These are phyloP conservation scores for Epinotia nisella DNA, from an alignment of 2,888 invertebrate species.

Conservation along the genomic window DNA sequence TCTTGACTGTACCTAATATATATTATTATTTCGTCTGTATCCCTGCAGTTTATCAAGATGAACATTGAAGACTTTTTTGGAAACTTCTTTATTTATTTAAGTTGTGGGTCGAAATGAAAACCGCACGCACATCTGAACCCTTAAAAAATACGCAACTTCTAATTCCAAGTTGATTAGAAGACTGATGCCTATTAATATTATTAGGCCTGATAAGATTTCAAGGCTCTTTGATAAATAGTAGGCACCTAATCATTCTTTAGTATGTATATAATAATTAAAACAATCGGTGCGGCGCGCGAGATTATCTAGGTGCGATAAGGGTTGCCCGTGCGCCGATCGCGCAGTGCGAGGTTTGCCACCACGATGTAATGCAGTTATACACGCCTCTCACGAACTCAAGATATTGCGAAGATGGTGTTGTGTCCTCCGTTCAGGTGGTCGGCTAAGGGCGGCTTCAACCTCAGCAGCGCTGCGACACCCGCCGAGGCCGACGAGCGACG, in stretches of 20 bases:
- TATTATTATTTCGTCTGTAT: too few relatives aligned
- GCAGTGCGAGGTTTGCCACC: conserved; percentile 64
- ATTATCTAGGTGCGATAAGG: conserved; percentile 79
- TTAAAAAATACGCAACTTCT: conserved; percentile 41
- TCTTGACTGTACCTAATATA: too few relatives aligned
- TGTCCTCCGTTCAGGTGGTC: conserved; percentile 78
- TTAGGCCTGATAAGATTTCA: conserved; percentile 79
- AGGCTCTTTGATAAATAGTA: conserved; percentile 73
- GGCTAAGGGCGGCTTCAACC: conserved; percentile 72
- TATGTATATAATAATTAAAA: conserved; percentile 81
- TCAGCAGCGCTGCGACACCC: conserved; percentile 57
- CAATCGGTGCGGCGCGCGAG: conserved; percentile 78
- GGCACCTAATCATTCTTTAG: conserved; percentile 69
- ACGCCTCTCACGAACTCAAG: conserved; percentile 40
- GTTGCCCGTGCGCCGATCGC: conserved; percentile 64
- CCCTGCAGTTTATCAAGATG: too few relatives aligned
- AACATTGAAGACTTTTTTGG: too few relatives aligned
- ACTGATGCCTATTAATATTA: conserved; percentile 62
- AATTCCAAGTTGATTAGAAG: conserved; percentile 65
- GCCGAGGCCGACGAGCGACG: conserved; percentile 55
- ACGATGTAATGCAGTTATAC: conserved; percentile 34
- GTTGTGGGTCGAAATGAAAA: not conserved
- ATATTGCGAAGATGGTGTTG: conserved; percentile 67
- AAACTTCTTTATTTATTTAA: too few relatives aligned
- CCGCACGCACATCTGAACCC: not conserved